phyloP scores from a whole-genome alignment of 2,113 vertebrate genomes.

The Trogon surrucura region DNA sequence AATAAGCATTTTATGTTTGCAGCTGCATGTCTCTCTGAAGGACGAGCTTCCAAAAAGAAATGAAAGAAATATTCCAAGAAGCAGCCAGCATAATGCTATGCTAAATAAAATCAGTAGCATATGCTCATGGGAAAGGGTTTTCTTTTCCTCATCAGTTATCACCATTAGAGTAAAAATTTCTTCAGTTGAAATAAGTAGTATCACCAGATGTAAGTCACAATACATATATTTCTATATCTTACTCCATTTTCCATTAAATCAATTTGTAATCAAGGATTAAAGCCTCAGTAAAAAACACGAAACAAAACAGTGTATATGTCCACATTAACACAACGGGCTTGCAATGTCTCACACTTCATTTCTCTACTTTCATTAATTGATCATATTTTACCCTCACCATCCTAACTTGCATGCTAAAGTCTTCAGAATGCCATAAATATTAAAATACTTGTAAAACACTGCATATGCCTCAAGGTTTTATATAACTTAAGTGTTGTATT shows the following conservation, averaged over 20 bases:
- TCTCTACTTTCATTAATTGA: neutral
- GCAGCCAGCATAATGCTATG: neutral
- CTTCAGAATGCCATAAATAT: neutral
- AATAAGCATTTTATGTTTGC: constrained; percentile 55
- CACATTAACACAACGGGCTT: neutral
- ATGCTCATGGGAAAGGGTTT: neutral
- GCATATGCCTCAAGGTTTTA: neutral
- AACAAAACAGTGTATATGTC: neutral
- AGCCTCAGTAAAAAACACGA: neutral
- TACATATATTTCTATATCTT: neutral
- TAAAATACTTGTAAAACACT: neutral
- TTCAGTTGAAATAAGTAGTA: neutral
- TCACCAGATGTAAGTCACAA: neutral
- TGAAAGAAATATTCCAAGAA: neutral
- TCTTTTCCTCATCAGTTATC: neutral
- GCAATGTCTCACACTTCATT: neutral
- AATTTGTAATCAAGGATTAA: neutral
- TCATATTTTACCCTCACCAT: neutral
- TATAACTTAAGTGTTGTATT: neutral
- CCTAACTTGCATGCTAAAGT: neutral
- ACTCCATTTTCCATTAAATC: neutral
- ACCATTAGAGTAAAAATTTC: neutral
- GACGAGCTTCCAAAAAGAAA: constrained; percentile 10
- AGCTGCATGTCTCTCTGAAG: constrained; percentile 43
- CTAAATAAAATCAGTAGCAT: constrained; percentile 3